Evolutionary conservation across 1,140 invertebrate genomes (phyloP).

Genomic region (Psilanteris sp.): DNA sequence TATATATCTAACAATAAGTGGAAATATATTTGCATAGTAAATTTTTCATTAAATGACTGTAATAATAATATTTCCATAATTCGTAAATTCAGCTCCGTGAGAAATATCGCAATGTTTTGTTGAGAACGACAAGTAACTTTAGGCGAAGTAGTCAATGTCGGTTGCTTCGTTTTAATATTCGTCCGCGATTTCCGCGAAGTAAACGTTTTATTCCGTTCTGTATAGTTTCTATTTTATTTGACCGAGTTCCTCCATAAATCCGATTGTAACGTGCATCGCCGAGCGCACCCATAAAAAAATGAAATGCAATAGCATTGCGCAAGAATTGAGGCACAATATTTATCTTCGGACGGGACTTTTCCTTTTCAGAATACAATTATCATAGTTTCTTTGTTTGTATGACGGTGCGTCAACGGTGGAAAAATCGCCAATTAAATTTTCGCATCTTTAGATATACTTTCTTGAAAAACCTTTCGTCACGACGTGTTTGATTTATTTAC

Average conservation of each 20-base stretch:
- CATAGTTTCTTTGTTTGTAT: conserved; percentile 60
- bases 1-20: too few species aligned
- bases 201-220: conserved; percentile 51
- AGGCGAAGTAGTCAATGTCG: conserved; percentile 18
- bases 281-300: conserved; percentile 61
- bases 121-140: too few species aligned
- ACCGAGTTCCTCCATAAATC: conserved; percentile 64
- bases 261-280: conserved; percentile 62
- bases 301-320: conserved; percentile 60
- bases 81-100: too few species aligned
- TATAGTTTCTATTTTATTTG: conserved; percentile 62
- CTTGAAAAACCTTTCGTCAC: conserved; percentile 3
- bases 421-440: conserved; percentile 56
- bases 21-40: too few species aligned
- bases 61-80: too few species aligned
- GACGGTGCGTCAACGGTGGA: conserved; percentile 26
- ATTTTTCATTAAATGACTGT: too few species aligned
- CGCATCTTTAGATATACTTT: conserved; percentile 43
- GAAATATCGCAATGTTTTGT: too few species aligned
- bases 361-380: conserved; percentile 59
- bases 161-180: conserved; percentile 14
- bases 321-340: conserved; percentile 61
- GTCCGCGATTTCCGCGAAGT: conserved; percentile 28
- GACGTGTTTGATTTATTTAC: conserved; percentile 52
- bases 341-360: conserved; percentile 60